Evolutionary conservation across 1,140 invertebrate species (phyloP).

Genomic region (Orius insidiosus): DNA sequence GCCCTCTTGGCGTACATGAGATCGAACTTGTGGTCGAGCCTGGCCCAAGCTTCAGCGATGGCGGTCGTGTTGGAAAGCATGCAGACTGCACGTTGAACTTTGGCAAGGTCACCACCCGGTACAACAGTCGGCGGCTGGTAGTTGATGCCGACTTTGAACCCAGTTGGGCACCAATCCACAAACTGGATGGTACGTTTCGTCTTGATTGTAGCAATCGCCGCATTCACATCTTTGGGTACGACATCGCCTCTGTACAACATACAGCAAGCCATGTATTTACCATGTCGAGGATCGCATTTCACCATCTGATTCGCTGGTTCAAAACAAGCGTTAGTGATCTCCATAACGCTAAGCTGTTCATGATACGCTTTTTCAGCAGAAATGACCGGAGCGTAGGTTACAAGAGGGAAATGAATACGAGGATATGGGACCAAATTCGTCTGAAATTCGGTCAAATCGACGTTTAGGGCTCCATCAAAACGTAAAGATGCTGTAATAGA

Average conservation of each 20-base stretch:
- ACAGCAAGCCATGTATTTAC: constrained; percentile 75
- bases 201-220: constrained; percentile 52
- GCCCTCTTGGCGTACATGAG: constrained; percentile 64
- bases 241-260: constrained; percentile 59
- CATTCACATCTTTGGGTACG: constrained; percentile 48
- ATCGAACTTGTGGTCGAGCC: constrained; percentile 58
- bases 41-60: constrained; percentile 67
- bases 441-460: constrained; percentile 78
- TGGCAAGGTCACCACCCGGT: constrained; percentile 61
- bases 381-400: constrained; percentile 45
- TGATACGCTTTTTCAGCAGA: constrained; percentile 45
- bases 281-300: constrained; percentile 61
- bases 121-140: constrained; percentile 67
- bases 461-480: constrained; percentile 78
- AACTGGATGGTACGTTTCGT: constrained; percentile 43
- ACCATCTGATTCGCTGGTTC: constrained; percentile 61
- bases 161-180: constrained; percentile 62
- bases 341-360: constrained; percentile 37
- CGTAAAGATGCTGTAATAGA: constrained; percentile 46
- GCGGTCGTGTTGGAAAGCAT: constrained; percentile 44
- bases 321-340: constrained; percentile 55
- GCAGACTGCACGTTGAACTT: constrained; percentile 66
- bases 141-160: constrained; percentile 64
- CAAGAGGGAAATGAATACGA: constrained; percentile 57
- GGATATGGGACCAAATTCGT: constrained; percentile 77